Conservation (phyloP, 2,888 invertebrate genomes). For the Latrodectus hesperus region DNA sequence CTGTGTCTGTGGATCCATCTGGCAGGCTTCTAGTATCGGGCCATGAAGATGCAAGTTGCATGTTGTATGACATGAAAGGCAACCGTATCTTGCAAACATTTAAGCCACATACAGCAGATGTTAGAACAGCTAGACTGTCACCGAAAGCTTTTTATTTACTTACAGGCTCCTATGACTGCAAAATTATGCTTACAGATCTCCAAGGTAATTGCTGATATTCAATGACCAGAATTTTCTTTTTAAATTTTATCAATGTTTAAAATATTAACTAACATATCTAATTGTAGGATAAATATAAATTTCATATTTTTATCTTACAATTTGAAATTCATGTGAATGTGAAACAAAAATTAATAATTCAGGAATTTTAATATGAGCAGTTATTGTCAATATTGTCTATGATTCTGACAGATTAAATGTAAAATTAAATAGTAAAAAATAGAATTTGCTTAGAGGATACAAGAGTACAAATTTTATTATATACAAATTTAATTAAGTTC, state of each 20-base stretch:
- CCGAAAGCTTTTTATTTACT: conserved; percentile 98
- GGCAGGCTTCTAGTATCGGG: conserved; percentile 95
- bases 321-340: no score
- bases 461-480: no score
- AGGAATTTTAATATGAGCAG: no score
- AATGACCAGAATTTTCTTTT: neutral
- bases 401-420: no score
- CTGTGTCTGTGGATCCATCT: conserved; percentile 95
- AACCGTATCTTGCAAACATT: conserved; percentile 93
- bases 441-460: no score
- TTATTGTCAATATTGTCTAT: no score
- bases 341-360: no score
- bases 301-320: neutral
- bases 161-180: conserved; percentile 96
- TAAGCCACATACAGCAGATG: conserved; percentile 94
- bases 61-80: conserved; percentile 95
- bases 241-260: neutral
- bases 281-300: neutral
- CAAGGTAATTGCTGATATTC: conserved; percentile 82
- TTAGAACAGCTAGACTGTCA: conserved; percentile 95
- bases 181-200: conserved; percentile 93
- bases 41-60: conserved; percentile 95
- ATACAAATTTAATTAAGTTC: no score
- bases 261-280: neutral
- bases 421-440: no score